These are phyloP conservation scores for Brachycybe producta DNA, from an alignment of 2,888 invertebrate species.

Conservation along the genomic window DNA sequence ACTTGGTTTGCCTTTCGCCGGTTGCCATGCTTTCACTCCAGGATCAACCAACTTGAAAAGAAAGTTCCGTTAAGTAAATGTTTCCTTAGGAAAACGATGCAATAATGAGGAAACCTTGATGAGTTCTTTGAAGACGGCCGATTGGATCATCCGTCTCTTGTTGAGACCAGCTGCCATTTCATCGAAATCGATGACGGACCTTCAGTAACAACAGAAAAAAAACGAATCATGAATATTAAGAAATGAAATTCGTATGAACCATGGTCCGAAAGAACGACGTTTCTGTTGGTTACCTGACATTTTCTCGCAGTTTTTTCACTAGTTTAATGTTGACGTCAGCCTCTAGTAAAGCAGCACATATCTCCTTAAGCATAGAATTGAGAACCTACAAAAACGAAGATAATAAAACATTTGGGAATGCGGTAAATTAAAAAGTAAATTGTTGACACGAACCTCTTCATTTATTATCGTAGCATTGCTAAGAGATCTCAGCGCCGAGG, in stretches of 20 bases:
- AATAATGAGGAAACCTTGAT: slow-evolving; percentile 55
- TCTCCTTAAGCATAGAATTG: slow-evolving; percentile 98
- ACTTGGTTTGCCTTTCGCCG: slow-evolving; percentile 86
- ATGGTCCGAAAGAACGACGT: background rate
- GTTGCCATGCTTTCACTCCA: slow-evolving; percentile 91
- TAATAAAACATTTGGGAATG: background rate
- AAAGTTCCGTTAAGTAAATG: background rate
- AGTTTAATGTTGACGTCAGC: slow-evolving; percentile 90
- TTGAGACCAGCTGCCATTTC: slow-evolving; percentile 97
- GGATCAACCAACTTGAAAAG: slow-evolving; percentile 91
- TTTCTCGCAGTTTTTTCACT: slow-evolving; percentile 89
- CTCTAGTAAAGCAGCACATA: slow-evolving; percentile 91
- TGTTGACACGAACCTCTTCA: slow-evolving; percentile 63
- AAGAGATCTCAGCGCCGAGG: slow-evolving; percentile 89
- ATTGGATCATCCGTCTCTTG: slow-evolving; percentile 93
- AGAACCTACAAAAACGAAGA: slow-evolving; percentile 53
- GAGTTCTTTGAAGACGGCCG: slow-evolving; percentile 94
- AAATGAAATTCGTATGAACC: background rate
- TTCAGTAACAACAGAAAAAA: slow-evolving; percentile 22
- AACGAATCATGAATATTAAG: background rate
- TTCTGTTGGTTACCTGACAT: slow-evolving; percentile 53
- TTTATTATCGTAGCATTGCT: slow-evolving; percentile 97
- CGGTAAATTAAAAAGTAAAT: background rate
- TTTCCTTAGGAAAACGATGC: no score
- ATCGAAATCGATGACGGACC: slow-evolving; percentile 94